phyloP scores from a whole-genome alignment of 1,140 invertebrate genomes.

The Polyergus mexicanus region DNA sequence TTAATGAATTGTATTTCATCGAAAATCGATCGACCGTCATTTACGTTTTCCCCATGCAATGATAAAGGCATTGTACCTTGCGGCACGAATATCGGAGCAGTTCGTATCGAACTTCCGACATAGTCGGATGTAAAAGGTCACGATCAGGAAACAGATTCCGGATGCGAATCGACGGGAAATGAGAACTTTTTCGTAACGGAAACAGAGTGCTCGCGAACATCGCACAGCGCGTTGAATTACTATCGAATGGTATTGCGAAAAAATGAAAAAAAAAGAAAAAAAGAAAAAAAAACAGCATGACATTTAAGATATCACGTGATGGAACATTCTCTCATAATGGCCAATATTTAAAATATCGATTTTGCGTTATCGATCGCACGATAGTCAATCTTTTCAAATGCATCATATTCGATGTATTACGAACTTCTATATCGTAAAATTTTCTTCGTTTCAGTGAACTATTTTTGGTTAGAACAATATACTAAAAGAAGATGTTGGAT shows the following conservation, averaged over 20 bases:
- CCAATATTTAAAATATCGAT: conserved; percentile 29
- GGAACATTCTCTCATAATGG: background rate
- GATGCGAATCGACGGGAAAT: conserved; percentile 31
- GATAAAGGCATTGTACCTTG: conserved; percentile 26
- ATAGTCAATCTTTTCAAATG: background rate
- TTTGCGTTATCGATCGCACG: background rate
- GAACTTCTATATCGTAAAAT: background rate
- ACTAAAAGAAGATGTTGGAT: background rate
- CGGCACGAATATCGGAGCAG: background rate
- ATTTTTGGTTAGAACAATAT: background rate
- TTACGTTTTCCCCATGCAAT: background rate
- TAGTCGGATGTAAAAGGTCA: conserved; percentile 15
- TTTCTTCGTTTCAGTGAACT: background rate
- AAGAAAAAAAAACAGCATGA: background rate
- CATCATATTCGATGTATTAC: background rate
- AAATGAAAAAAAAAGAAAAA: background rate
- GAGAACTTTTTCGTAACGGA: conserved; percentile 39
- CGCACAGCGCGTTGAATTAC: conserved; percentile 11
- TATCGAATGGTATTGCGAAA: conserved; percentile 4
- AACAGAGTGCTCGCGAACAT: background rate
- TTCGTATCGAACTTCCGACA: conserved; percentile 2
- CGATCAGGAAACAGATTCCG: background rate
- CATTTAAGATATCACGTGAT: conserved; percentile 28
- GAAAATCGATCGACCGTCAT: conserved; percentile 46
- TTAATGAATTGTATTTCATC: conserved; percentile 58